Percentiles rank a stretch among this genome's conserved stretches.
Evolutionary conservation across 2,797 vertebrate genomes (phyloP).

Genomic region (Choloepus didactylus): DNA sequence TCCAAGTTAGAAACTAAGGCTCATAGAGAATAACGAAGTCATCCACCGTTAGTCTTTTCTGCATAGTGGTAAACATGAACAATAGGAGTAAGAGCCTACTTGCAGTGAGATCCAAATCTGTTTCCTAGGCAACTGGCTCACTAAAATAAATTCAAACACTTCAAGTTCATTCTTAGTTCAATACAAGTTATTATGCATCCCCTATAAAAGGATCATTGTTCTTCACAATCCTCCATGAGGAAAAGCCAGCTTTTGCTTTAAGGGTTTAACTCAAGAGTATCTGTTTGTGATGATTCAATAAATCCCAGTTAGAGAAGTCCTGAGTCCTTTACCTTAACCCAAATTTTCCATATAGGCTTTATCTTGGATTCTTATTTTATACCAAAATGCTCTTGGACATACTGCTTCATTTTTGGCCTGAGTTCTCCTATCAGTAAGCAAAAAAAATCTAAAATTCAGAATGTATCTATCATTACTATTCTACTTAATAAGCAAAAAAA

Average conservation of each 20-base stretch:
- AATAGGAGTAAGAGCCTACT: not conserved
- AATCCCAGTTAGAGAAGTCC: not conserved
- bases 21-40: not conserved
- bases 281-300: not conserved
- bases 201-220: not conserved
- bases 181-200: constrained; percentile 15
- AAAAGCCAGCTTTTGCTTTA: constrained; percentile 3
- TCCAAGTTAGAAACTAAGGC: not conserved
- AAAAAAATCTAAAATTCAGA: not conserved
- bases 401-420: not conserved
- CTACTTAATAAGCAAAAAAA: not conserved
- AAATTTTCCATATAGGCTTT: constrained; percentile 1
- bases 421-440: not conserved
- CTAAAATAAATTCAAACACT: constrained; percentile 40
- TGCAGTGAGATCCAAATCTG: not conserved
- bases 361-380: not conserved
- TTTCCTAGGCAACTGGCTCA: constrained; percentile 6
- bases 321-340: not conserved
- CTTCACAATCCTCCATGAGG: not conserved
- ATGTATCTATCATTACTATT: not conserved
- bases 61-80: not conserved
- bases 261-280: not conserved
- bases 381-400: not conserved
- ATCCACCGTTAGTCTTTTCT: not conserved
- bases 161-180: constrained; percentile 36